Percentiles rank a stretch among this genome's conserved stretches.
These are phyloP conservation scores for Panonychus citri DNA, from an alignment of 1,140 invertebrate genomes.

Conservation along the genomic window DNA sequence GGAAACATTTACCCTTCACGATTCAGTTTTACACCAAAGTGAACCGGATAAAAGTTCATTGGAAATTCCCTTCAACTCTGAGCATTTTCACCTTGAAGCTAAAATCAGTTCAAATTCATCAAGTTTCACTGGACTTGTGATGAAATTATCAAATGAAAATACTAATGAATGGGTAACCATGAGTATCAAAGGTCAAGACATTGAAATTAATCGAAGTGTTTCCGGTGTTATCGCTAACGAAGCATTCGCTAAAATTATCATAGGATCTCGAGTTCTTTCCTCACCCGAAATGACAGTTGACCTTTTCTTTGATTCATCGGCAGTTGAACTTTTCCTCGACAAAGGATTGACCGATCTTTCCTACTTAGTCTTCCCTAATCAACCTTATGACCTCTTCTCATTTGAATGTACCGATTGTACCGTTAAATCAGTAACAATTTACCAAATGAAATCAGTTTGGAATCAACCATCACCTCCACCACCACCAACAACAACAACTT, in stretches of 20 bases:
- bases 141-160: no score
- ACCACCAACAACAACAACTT: no score
- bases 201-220: background rate
- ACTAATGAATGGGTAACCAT: no score
- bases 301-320: background rate
- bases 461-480: no score
- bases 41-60: background rate
- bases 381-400: background rate
- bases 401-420: background rate
- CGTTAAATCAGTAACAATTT: background rate
- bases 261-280: background rate
- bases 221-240: background rate
- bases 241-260: background rate
- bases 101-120: no score
- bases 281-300: background rate
- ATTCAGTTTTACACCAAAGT: background rate
- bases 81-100: background rate
- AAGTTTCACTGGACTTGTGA: no score
- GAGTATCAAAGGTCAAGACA: background rate
- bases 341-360: background rate
- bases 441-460: background rate
- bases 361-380: background rate
- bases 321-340: constrained; percentile 3
- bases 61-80: background rate
- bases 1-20: no score